These are phyloP conservation scores for Coremacera marginata DNA, from an alignment of 2,888 invertebrate species.

Conservation along the genomic window DNA sequence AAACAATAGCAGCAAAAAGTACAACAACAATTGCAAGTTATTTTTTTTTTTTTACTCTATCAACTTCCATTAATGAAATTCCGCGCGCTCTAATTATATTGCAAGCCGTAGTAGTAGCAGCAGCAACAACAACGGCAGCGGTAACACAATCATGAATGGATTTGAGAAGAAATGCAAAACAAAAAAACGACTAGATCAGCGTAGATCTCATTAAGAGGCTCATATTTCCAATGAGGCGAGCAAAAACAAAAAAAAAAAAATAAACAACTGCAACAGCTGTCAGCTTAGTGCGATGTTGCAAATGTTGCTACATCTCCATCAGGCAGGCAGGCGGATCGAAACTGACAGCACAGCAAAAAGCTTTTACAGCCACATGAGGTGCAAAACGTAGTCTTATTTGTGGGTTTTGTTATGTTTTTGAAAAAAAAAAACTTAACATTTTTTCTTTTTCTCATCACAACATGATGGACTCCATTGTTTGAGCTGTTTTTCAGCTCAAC, in stretches of 20 bases:
- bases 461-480: neutral
- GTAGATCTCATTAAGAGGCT: constrained; percentile 16
- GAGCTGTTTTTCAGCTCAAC: neutral
- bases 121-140: constrained; percentile 17
- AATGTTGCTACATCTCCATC: constrained; percentile 42
- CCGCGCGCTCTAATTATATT: constrained; percentile 26
- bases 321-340: neutral
- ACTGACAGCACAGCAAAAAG: neutral
- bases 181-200: constrained; percentile 21
- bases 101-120: constrained; percentile 29
- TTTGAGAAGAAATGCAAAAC: constrained; percentile 18
- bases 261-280: constrained; percentile 37
- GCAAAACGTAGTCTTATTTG: neutral
- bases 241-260: constrained; percentile 29
- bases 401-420: neutral
- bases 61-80: constrained; percentile 35
- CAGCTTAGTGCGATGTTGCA: constrained; percentile 28
- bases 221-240: neutral
- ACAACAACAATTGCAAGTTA: neutral
- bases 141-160: constrained; percentile 7
- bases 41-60: neutral
- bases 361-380: neutral
- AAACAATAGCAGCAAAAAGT: neutral
- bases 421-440: neutral
- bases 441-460: neutral